Evolutionary conservation across 2,888 invertebrate genomes (phyloP).

Genomic region (Cinara cedri): DNA sequence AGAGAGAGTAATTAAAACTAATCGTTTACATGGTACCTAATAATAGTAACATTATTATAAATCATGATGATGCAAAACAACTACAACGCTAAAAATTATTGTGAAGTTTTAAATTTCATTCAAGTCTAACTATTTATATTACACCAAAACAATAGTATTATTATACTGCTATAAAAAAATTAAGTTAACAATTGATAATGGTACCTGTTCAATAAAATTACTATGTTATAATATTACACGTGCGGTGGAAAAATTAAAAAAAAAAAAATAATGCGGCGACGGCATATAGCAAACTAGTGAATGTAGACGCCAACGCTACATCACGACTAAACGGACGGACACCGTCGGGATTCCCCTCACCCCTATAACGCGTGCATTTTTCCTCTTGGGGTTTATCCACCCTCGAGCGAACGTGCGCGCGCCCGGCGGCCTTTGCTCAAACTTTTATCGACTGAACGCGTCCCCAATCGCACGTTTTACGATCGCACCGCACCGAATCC

Average conservation of each 20-base stretch:
- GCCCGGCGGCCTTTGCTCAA: slow-evolving; percentile 26
- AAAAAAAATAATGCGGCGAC: not conserved
- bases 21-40: no score
- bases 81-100: no score
- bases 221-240: not conserved
- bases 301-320: slow-evolving; percentile 38
- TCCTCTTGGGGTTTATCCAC: slow-evolving; percentile 39
- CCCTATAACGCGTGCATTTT: slow-evolving; percentile 4
- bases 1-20: no score
- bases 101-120: no score
- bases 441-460: slow-evolving; percentile 47
- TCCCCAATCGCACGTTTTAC: not conserved
- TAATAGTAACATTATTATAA: no score
- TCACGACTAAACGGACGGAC: slow-evolving; percentile 34
- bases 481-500: no score
- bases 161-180: no score
- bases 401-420: slow-evolving; percentile 11
- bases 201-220: no score
- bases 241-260: not conserved
- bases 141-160: not conserved
- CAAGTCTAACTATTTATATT: no score
- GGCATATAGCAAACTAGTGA: not conserved
- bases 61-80: no score
- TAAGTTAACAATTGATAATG: no score
- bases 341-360: not conserved